Conservation (phyloP, 2,113 vertebrate species). For the Ranitomeya imitator region DNA sequence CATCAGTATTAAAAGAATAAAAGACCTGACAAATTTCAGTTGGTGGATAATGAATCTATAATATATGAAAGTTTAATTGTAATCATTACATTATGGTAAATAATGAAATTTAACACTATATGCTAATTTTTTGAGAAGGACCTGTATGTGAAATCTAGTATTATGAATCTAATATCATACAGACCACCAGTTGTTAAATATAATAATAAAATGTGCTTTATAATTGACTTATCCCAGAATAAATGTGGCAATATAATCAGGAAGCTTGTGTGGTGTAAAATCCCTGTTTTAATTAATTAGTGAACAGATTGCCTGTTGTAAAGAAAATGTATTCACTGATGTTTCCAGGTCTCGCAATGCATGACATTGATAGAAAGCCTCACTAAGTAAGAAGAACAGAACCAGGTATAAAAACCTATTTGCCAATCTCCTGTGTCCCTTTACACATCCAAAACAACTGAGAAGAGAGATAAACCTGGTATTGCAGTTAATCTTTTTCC, state of each 20-base stretch:
- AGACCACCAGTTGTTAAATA: neutral
- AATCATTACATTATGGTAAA: too few species aligned
- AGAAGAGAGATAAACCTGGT: constrained; percentile 24
- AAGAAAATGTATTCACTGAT: constrained; percentile 24
- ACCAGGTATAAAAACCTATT: constrained; percentile 45
- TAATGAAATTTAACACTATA: too few species aligned
- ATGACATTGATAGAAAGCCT: constrained; percentile 51
- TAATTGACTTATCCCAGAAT: neutral
- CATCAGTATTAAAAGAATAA: too few species aligned
- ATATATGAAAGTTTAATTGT: too few species aligned
- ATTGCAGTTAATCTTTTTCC: constrained; percentile 44
- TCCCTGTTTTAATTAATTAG: constrained; percentile 31
- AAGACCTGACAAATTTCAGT: too few species aligned
- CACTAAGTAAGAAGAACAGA: constrained; percentile 12
- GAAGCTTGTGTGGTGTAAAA: constrained; percentile 14
- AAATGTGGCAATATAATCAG: neutral
- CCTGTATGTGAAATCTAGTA: too few species aligned
- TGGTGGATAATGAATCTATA: too few species aligned
- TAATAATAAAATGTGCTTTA: neutral
- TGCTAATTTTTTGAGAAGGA: too few species aligned
- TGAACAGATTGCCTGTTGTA: constrained; percentile 33
- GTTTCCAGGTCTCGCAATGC: constrained; percentile 17
- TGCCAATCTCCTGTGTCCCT: constrained; percentile 31
- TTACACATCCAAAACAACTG: constrained; percentile 35
- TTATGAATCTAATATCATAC: too few species aligned